Conservation (phyloP, 1,140 invertebrate genomes). For the Bombus pascuorum region DNA sequence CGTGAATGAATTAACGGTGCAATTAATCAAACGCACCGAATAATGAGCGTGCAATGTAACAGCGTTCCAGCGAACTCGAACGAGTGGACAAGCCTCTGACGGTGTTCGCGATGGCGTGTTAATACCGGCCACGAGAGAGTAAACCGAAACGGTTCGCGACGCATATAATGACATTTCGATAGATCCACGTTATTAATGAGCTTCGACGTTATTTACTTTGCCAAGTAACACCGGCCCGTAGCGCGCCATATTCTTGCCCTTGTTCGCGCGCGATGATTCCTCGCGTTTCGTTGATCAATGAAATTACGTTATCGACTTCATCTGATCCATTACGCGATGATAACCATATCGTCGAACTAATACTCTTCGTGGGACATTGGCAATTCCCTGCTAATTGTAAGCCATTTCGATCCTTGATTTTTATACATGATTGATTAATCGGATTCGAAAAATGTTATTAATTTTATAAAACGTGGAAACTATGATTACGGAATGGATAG, state of each 20-base stretch:
- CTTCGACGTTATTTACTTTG: slow-evolving; percentile 31
- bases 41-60: slow-evolving; percentile 39
- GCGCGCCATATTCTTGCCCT: background rate
- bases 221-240: background rate
- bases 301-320: background rate
- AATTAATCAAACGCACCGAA: slow-evolving; percentile 62
- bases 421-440: background rate
- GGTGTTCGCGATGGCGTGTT: slow-evolving; percentile 10
- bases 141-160: slow-evolving; percentile 26
- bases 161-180: slow-evolving; percentile 41
- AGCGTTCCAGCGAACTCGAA: slow-evolving; percentile 3
- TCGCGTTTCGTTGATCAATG: background rate
- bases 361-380: background rate
- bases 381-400: background rate
- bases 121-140: slow-evolving; percentile 19
- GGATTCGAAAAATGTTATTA: background rate
- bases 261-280: background rate
- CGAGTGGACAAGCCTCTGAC: slow-evolving; percentile 7
- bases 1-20: slow-evolving; percentile 52
- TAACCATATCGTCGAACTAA: background rate
- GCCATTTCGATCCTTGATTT: background rate
- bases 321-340: background rate
- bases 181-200: slow-evolving; percentile 42
- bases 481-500: background rate
- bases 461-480: background rate